Percentiles rank a stretch among this genome's conserved stretches.
Conservation (phyloP, 2,888 invertebrate genomes). For the Apamea epomidion region DNA sequence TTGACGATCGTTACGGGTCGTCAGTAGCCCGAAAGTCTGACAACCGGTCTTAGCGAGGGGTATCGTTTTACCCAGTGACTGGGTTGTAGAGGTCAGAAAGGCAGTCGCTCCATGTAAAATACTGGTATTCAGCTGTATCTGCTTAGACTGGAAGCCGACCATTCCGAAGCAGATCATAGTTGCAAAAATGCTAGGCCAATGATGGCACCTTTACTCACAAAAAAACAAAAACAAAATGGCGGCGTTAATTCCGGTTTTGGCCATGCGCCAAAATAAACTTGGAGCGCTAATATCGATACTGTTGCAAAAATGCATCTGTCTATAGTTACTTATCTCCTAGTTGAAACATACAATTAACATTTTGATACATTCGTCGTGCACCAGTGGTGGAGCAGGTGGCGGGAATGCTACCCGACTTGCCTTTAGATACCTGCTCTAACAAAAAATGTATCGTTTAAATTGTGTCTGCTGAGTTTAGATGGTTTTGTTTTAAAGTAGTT, state of each 20-base stretch:
- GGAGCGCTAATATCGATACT: neutral
- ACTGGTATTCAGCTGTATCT: no score
- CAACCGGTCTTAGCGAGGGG: no score
- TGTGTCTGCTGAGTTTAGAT: constrained; percentile 14
- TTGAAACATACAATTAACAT: constrained; percentile 42
- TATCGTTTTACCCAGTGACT: no score
- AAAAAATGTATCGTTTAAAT: constrained; percentile 52
- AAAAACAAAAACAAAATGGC: neutral
- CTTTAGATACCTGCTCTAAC: constrained; percentile 28
- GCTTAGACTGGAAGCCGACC: no score
- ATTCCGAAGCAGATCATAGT: no score
- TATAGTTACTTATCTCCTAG: constrained; percentile 14
- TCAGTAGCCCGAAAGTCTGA: no score
- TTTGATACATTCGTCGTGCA: constrained; percentile 29
- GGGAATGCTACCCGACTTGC: constrained; percentile 28
- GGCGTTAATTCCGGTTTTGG: neutral
- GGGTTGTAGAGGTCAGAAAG: no score
- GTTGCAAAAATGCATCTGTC: constrained; percentile 41
- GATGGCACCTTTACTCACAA: no score
- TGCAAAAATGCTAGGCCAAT: no score
- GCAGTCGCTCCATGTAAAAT: no score
- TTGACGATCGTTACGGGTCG: no score
- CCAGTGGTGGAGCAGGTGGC: constrained; percentile 33
- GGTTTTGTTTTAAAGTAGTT: constrained; percentile 33
- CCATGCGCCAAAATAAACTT: neutral